phyloP scores from a whole-genome alignment of 2,113 vertebrate species.

The Sorex araneus region DNA sequence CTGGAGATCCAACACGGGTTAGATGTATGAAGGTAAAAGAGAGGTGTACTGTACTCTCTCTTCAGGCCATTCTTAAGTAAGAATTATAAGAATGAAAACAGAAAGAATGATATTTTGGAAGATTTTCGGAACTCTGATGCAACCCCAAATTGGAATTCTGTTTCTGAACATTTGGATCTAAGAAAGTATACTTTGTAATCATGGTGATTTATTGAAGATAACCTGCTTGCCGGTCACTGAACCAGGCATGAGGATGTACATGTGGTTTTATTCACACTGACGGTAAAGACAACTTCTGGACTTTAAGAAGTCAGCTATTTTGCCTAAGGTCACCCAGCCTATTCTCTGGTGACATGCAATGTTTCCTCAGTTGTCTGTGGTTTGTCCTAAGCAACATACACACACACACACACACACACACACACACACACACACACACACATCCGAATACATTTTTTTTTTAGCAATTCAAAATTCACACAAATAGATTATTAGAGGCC shows the following conservation, averaged over 20 bases:
- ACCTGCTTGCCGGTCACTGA: background rate
- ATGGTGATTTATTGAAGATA: background rate
- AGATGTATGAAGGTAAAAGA: too few relatives aligned
- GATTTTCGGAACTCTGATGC: background rate
- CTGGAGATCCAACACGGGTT: too few relatives aligned
- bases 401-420: background rate
- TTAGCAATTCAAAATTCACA: slow-evolving; percentile 58
- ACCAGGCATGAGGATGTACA: background rate
- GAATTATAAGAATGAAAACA: slow-evolving; percentile 20
- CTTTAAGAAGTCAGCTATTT: background rate
- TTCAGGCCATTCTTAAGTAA: background rate
- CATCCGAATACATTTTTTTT: slow-evolving; percentile 46
- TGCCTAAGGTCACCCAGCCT: background rate
- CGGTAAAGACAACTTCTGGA: background rate
- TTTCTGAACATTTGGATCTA: background rate
- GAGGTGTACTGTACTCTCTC: background rate
- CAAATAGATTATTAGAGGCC: slow-evolving; percentile 63
- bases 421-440: too few relatives aligned
- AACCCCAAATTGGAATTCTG: background rate
- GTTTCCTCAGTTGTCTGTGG: background rate
- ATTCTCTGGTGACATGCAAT: background rate
- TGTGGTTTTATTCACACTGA: background rate
- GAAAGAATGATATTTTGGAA: background rate
- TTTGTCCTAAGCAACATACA: background rate
- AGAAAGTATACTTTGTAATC: background rate